Percentiles rank a stretch among this genome's conserved stretches.
Conservation (phyloP, 1,140 invertebrate species). For the Brachionus sp. region DNA sequence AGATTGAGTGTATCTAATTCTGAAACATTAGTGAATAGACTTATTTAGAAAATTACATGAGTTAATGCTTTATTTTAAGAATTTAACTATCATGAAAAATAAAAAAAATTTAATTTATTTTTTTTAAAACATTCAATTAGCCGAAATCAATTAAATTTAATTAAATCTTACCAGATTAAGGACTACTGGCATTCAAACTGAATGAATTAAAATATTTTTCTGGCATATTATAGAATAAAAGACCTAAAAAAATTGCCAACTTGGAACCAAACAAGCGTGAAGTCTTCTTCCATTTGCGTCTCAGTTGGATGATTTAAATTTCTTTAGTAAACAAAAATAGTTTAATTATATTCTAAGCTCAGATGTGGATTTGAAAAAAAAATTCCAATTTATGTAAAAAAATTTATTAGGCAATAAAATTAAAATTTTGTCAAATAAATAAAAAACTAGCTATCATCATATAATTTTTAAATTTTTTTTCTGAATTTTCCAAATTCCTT, state of each 20-base stretch:
- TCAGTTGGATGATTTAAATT: background rate
- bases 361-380: background rate
- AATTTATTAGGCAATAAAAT: background rate
- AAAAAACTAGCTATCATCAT: background rate
- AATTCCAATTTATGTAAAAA: background rate
- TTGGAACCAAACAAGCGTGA: background rate
- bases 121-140: no score
- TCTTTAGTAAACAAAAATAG: background rate
- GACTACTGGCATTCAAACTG: background rate
- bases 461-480: background rate
- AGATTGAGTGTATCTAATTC: background rate
- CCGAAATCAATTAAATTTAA: no score
- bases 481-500: background rate
- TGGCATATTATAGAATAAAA: background rate
- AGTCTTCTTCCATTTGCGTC: background rate
- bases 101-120: no score
- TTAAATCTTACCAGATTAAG: background rate
- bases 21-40: no score
- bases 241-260: background rate
- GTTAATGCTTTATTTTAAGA: no score
- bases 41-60: no score
- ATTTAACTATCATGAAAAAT: no score
- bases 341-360: background rate
- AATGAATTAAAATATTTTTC: background rate
- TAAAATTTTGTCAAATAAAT: background rate